Evolutionary conservation across 92 coral and sea anemone genomes (phyloP).

Genomic region (Nematostella vectensis): DNA sequence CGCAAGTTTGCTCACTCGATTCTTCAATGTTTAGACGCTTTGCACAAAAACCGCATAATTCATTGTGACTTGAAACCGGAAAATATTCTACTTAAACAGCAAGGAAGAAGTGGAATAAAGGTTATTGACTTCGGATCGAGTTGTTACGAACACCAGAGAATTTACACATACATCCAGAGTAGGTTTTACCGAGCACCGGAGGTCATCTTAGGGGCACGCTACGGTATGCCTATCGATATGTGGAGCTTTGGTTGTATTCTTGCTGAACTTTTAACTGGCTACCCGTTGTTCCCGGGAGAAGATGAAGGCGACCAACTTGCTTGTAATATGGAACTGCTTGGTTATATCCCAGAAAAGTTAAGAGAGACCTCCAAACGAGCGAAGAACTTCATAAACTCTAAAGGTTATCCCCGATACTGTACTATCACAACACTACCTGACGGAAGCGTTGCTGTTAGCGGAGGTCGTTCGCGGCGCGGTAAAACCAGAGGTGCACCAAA

Average conservation of each 20-base stretch:
- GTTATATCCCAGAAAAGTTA: conserved; percentile 74
- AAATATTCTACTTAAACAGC: conserved; percentile 90
- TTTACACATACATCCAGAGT: conserved; percentile 97
- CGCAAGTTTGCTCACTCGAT: conserved; percentile 97
- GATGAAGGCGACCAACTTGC: conserved; percentile 99
- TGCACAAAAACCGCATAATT: conserved; percentile 83
- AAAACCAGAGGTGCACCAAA: conserved; percentile 91
- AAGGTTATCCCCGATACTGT: conserved; percentile 95
- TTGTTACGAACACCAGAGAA: conserved; percentile 94
- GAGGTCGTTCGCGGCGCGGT: conserved; percentile 98
- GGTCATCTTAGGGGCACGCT: conserved; percentile 88
- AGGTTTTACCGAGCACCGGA: conserved; percentile 98
- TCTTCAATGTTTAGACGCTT: conserved; percentile 88
- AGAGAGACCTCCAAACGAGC: conserved; percentile 83
- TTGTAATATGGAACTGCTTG: conserved; percentile 83
- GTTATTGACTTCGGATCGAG: conserved; percentile 99
- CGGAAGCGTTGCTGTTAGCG: conserved; percentile 80
- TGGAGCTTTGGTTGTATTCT: conserved; percentile 98
- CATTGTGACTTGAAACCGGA: conserved; percentile 98
- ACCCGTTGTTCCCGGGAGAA: conserved; percentile 97
- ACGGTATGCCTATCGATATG: conserved; percentile 97
- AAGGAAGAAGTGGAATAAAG: conserved; percentile 95
- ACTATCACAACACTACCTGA: conserved; percentile 90
- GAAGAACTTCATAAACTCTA: conserved; percentile 89
- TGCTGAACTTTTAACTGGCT: conserved; percentile 94